phyloP scores from a whole-genome alignment of 2,113 vertebrate genomes.

The Naja naja region DNA sequence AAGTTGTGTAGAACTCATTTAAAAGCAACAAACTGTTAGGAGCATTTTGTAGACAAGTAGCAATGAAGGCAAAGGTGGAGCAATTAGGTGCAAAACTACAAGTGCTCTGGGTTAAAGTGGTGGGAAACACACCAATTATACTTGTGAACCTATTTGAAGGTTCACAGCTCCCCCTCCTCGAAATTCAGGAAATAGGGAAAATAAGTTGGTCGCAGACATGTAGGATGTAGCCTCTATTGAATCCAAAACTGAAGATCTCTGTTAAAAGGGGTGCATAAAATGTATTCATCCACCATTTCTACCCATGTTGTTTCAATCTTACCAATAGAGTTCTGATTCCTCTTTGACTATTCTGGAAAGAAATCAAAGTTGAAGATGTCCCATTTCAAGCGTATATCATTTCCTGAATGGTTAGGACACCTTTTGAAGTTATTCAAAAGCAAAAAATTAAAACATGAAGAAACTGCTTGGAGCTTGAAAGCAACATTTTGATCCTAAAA shows the following conservation, averaged over 20 bases:
- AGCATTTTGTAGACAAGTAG: neutral
- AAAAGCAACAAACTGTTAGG: neutral
- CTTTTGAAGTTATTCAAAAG: neutral
- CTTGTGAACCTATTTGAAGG: neutral
- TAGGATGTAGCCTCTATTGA: neutral
- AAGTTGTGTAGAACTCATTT: neutral
- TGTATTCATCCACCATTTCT: neutral
- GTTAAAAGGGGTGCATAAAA: neutral
- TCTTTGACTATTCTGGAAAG: neutral
- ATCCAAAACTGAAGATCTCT: neutral
- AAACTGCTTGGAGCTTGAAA: neutral
- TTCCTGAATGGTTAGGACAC: neutral
- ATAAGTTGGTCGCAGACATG: neutral
- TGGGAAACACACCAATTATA: neutral
- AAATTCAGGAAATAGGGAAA: neutral
- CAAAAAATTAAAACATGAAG: neutral
- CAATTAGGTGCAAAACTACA: neutral
- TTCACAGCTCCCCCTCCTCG: neutral
- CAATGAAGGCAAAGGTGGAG: neutral
- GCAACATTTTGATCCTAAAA: neutral
- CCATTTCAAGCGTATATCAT: neutral
- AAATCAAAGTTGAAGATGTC: neutral
- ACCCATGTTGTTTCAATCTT: neutral
- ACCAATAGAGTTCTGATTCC: neutral
- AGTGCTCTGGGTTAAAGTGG: neutral